Percentiles rank a stretch among this genome's conserved stretches.
Conservation (phyloP, 2,797 vertebrate genomes). For the Bryconaethiops microstoma region DNA sequence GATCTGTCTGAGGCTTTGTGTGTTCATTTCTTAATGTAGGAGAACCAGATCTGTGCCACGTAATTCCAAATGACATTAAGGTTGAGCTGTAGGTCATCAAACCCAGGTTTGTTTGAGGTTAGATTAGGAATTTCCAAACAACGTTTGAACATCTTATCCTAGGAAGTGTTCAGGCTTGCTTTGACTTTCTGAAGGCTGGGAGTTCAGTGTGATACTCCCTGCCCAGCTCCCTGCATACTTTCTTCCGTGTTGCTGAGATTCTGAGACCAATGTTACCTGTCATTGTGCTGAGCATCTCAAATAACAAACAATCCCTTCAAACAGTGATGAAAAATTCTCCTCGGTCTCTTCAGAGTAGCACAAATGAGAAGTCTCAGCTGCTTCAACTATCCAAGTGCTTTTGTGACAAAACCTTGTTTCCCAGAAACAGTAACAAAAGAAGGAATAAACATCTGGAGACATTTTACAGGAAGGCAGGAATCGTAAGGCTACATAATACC, state of each 20-base stretch:
- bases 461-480: no score
- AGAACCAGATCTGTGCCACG: neutral
- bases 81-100: neutral
- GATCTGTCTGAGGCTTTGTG: neutral
- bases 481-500: no score
- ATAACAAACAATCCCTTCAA: neutral
- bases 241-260: neutral
- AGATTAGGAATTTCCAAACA: neutral
- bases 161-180: neutral
- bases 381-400: neutral
- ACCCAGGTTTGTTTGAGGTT: neutral
- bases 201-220: neutral
- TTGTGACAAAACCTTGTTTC: neutral
- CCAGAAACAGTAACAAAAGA: neutral
- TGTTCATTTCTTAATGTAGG: neutral
- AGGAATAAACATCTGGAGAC: no score
- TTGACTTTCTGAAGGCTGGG: neutral
- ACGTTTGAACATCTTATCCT: neutral
- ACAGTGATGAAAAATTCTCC: neutral
- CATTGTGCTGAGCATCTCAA: neutral
- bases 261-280: neutral
- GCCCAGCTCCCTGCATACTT: neutral
- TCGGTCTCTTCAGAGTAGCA: neutral
- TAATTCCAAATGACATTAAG: neutral
- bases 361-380: no score